These are phyloP conservation scores for Cryptocephalus primarius DNA, from an alignment of 2,888 invertebrate genomes.

Conservation along the genomic window DNA sequence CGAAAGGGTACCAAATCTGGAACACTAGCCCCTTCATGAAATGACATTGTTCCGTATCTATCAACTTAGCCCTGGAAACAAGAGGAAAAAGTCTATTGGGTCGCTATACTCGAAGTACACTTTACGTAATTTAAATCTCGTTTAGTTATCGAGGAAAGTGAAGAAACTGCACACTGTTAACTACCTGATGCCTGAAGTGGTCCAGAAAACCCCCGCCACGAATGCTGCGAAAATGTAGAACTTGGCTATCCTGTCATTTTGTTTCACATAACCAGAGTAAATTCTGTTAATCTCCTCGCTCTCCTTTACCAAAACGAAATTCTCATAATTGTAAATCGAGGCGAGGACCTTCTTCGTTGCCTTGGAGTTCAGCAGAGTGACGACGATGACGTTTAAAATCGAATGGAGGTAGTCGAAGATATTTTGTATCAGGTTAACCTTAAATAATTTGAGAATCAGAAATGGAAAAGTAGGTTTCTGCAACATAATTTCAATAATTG, in stretches of 20 bases:
- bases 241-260: slow-evolving; percentile 2
- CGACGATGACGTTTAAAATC: slow-evolving; percentile 4
- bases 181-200: slow-evolving; percentile 4
- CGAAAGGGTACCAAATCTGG: slow-evolving; percentile 8
- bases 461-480: no score
- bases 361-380: slow-evolving; percentile 2
- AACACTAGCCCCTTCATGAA: slow-evolving; percentile 2
- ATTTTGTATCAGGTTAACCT: slow-evolving; percentile 3
- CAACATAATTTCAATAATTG: no score
- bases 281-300: slow-evolving; percentile 1
- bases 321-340: slow-evolving; percentile 5
- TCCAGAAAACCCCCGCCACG: slow-evolving; percentile 3
- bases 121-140: no score
- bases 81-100: no score
- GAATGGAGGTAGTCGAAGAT: slow-evolving; percentile 5
- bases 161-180: no score
- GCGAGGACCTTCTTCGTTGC: slow-evolving; percentile 1
- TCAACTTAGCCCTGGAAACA: slow-evolving; percentile 1
- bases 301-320: not conserved
- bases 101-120: no score
- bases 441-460: not conserved
- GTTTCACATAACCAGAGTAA: slow-evolving; percentile 4
- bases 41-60: slow-evolving; percentile 5
- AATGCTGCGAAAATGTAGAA: slow-evolving; percentile 2
- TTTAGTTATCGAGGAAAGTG: no score